phyloP scores from a whole-genome alignment of 2,113 vertebrate species.

The Centrocercus urophasianus region DNA sequence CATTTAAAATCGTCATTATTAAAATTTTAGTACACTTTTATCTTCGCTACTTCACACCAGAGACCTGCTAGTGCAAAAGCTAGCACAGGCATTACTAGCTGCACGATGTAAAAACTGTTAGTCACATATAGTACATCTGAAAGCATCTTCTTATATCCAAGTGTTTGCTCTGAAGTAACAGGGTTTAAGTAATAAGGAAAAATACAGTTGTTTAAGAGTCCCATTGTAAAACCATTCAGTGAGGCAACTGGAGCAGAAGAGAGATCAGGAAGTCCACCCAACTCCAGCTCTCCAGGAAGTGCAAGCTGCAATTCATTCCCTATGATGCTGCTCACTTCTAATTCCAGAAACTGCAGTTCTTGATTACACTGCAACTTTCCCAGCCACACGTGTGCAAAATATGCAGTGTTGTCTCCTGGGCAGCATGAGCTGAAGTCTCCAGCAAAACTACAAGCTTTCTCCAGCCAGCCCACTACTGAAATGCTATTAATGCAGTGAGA shows the following conservation, averaged over 20 bases:
- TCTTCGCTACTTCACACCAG: constrained; percentile 44
- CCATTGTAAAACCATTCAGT: background rate
- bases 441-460: background rate
- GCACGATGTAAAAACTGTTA: background rate
- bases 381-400: constrained; percentile 64
- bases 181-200: constrained; percentile 12
- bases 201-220: background rate
- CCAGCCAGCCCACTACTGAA: background rate
- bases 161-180: constrained; percentile 25
- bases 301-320: background rate
- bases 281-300: background rate
- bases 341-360: constrained; percentile 13
- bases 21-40: constrained; percentile 49
- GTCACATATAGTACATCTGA: constrained; percentile 20
- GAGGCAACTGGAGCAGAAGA: background rate
- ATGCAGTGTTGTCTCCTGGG: background rate
- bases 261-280: background rate
- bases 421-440: background rate
- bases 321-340: constrained; percentile 5
- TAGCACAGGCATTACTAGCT: constrained; percentile 33
- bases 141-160: constrained; percentile 36
- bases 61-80: constrained; percentile 62
- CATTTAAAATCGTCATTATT: constrained; percentile 10
- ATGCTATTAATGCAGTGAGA: background rate
- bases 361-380: background rate